Evolutionary conservation across 2,888 invertebrate genomes (phyloP), one percentile per base, ranked within the genome.

Genomic region (Tineola bisselliella): DNA sequence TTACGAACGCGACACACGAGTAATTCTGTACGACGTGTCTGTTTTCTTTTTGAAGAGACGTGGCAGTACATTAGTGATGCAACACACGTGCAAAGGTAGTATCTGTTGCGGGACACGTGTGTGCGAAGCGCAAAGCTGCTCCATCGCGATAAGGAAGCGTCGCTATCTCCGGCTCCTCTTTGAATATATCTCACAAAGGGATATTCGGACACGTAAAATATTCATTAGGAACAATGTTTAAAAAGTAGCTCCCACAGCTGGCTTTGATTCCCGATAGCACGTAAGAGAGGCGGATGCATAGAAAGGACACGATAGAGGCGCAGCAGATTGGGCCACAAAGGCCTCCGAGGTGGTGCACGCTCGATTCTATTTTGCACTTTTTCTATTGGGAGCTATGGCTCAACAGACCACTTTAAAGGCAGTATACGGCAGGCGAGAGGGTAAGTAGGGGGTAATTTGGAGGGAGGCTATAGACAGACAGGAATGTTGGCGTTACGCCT

Each of bases 371-470:
- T 84, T 84, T 84, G 84, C 76, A 77, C 80, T 77, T 86, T 84
- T 86, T 86, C 84, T 79, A 82, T 78, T 79, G 81, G 78, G 84
- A 81, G 81, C 82, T 79, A 81, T 80, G 83, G 80, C 70, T 71
- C 69, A 79, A 81, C 82, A 84, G 84, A 86, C 86, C 87, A 84
- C 87, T 87, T 87, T 84, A 86, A 86, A 84, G 81, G 84, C 79
- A 80, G 75, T 17, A 72, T 75, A 74, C 83, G 81, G 79, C 74
- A 79, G 76, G 72, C 71, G 44, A 78, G 79, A 79, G 68, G 76
- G 81, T 84, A 83, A 84, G 83, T 80, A 84, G 86, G 84, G 82
- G 86, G 87, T 87, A 86, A 86, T 86, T 86, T 84, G 80, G 83
- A 70, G 78, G 82, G 82, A 75, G 84, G 84, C 79, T 77, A 80